These are phyloP conservation scores for Crotalus viridis DNA, from an alignment of 2,113 vertebrate species.

Conservation along the genomic window DNA sequence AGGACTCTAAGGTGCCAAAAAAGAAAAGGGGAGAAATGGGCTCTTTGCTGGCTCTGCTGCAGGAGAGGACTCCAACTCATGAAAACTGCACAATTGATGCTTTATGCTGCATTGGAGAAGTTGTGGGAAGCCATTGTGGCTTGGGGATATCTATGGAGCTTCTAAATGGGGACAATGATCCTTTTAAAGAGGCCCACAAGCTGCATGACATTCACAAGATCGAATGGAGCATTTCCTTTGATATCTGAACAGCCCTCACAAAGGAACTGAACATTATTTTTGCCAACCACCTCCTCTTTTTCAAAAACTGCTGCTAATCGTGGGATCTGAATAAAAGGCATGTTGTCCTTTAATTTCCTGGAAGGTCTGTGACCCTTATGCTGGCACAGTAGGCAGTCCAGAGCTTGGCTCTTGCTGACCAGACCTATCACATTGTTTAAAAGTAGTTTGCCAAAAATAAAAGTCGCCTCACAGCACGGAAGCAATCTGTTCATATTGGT, in stretches of 20 bases:
- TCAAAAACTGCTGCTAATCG: conserved; percentile 28
- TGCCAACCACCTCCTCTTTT: neutral
- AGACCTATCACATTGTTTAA: conserved; percentile 27
- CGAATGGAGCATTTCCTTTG: conserved; percentile 7
- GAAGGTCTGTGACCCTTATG: conserved; percentile 53
- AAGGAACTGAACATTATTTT: conserved; percentile 20
- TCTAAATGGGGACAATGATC: conserved; percentile 29
- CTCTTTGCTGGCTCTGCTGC: neutral
- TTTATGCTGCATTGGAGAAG: neutral
- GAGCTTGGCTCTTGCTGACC: conserved; percentile 37
- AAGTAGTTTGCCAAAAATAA: conserved; percentile 19
- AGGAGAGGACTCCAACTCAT: neutral
- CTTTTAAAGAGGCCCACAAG: conserved; percentile 18
- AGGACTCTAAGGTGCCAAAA: neutral
- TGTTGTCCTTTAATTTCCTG: conserved; percentile 58
- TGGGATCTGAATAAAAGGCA: conserved; percentile 49
- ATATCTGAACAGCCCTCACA: conserved; percentile 12
- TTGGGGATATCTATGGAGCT: conserved; percentile 31
- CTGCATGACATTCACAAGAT: conserved; percentile 23
- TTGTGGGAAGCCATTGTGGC: conserved; percentile 1
- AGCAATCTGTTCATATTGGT: conserved; percentile 29
- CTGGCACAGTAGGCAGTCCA: conserved; percentile 42
- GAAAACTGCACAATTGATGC: neutral
- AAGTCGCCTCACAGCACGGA: conserved; percentile 43
- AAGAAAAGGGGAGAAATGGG: neutral